A percentile compares a stretch with the other conserved stretches of the same genome.
Conservation (phyloP, 92 coral and sea anemone species). For the Blastomussa wellsi region DNA sequence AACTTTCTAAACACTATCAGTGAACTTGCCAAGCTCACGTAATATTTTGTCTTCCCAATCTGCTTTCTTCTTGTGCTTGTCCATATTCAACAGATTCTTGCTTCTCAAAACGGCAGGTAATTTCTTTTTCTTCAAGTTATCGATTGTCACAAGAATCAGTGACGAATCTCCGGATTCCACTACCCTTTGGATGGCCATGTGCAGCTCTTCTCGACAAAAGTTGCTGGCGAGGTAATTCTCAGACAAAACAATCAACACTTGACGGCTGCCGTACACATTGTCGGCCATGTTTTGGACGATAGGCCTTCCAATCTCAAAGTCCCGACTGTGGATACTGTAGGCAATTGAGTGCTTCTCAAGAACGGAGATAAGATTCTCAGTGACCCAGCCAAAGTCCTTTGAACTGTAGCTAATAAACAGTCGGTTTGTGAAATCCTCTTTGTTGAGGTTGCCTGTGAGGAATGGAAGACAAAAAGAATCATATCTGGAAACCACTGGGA, state of each 20-base stretch:
- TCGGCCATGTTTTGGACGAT: too few species aligned
- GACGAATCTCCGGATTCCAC: conserved; percentile 20
- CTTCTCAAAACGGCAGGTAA: conserved; percentile 28
- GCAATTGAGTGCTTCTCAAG: too few species aligned
- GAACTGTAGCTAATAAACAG: conserved; percentile 46
- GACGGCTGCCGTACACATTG: too few species aligned
- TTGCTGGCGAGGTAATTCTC: too few species aligned
- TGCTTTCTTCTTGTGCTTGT: conserved; percentile 23
- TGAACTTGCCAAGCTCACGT: background rate
- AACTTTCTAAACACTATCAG: too few species aligned
- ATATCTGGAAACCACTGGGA: too few species aligned
- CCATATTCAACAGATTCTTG: conserved; percentile 35
- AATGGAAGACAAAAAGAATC: background rate
- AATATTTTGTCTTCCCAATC: conserved; percentile 32
- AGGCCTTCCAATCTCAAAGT: too few species aligned
- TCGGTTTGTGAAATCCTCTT: background rate
- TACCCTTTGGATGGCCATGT: conserved; percentile 58
- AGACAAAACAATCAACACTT: too few species aligned
- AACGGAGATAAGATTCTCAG: too few species aligned
- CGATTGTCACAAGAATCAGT: conserved; percentile 33
- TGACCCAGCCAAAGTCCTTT: too few species aligned
- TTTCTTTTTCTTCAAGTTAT: conserved; percentile 17
- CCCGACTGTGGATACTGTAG: too few species aligned
- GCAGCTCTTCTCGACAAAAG: conserved; percentile 66
- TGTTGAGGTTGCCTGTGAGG: background rate